Evolutionary conservation across 2,797 vertebrate genomes (phyloP).

Genomic region (Salmo trutta): DNA sequence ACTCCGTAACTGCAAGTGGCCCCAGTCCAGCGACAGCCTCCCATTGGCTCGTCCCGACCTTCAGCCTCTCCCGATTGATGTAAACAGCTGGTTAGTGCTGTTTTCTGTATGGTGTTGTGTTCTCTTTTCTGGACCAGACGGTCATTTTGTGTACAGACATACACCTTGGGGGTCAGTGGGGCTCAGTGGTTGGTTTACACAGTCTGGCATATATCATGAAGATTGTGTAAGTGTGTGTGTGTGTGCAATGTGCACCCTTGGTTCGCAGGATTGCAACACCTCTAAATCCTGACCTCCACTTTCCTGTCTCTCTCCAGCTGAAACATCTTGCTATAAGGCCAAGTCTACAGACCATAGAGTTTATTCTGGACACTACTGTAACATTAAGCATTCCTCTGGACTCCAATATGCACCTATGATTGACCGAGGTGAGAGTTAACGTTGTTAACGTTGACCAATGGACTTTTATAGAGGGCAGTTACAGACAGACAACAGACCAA

Average conservation of each 20-base stretch:
- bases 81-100: slow-evolving; percentile 65
- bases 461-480: slow-evolving; percentile 21
- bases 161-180: slow-evolving; percentile 6
- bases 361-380: slow-evolving; percentile 46
- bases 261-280: not conserved
- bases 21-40: slow-evolving; percentile 52
- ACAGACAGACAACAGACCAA: slow-evolving; percentile 20
- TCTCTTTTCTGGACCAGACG: slow-evolving; percentile 34
- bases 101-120: slow-evolving; percentile 43
- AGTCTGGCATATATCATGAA: not conserved
- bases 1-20: slow-evolving; percentile 65
- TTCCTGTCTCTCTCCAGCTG: slow-evolving; percentile 53
- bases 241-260: not conserved
- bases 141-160: slow-evolving; percentile 40
- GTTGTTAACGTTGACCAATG: slow-evolving; percentile 31
- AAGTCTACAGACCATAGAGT: slow-evolving; percentile 25
- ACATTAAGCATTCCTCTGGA: slow-evolving; percentile 32
- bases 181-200: slow-evolving; percentile 30
- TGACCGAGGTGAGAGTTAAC: slow-evolving; percentile 14
- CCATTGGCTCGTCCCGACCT: slow-evolving; percentile 44
- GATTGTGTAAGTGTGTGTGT: slow-evolving; percentile 5
- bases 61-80: slow-evolving; percentile 39
- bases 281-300: slow-evolving; percentile 6
- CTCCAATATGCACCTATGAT: slow-evolving; percentile 20
- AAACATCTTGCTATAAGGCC: slow-evolving; percentile 31